These are phyloP conservation scores for Nanorana parkeri DNA, from an alignment of 2,113 vertebrate genomes.

Conservation along the genomic window DNA sequence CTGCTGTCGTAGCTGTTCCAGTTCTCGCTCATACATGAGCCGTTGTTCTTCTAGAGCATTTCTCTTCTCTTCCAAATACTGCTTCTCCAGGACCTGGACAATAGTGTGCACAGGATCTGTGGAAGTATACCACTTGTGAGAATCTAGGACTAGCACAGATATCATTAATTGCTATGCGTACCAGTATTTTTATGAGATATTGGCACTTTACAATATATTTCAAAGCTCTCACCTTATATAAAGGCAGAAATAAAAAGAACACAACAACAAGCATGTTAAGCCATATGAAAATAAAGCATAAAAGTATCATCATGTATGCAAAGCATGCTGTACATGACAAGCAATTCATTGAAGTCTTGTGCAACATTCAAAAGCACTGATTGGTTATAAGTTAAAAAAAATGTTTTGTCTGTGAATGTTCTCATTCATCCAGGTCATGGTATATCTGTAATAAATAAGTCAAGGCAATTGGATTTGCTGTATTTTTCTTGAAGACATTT, in stretches of 20 bases:
- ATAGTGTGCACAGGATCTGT: constrained; percentile 94
- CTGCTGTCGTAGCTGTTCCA: constrained; percentile 91
- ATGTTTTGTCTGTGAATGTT: too few relatives aligned
- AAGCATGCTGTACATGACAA: background rate
- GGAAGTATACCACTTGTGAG: background rate
- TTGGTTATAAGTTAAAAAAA: too few relatives aligned
- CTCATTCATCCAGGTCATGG: too few relatives aligned
- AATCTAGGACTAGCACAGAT: background rate
- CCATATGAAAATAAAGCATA: background rate
- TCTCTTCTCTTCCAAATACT: constrained; percentile 94
- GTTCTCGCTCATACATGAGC: constrained; percentile 93
- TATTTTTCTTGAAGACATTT: too few relatives aligned
- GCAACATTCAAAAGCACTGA: too few relatives aligned
- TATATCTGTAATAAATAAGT: too few relatives aligned
- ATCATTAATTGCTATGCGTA: too few relatives aligned
- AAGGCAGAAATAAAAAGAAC: background rate
- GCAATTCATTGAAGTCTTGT: too few relatives aligned
- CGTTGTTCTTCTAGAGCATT: constrained; percentile 94
- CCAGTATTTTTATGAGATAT: too few relatives aligned
- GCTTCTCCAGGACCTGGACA: constrained; percentile 93
- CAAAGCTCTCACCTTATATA: background rate
- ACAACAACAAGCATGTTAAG: background rate
- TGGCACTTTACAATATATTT: too few relatives aligned
- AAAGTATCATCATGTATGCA: background rate
- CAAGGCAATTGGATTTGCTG: too few relatives aligned